Evolutionary conservation across 2,797 vertebrate genomes (phyloP).

Genomic region (Picus viridis): DNA sequence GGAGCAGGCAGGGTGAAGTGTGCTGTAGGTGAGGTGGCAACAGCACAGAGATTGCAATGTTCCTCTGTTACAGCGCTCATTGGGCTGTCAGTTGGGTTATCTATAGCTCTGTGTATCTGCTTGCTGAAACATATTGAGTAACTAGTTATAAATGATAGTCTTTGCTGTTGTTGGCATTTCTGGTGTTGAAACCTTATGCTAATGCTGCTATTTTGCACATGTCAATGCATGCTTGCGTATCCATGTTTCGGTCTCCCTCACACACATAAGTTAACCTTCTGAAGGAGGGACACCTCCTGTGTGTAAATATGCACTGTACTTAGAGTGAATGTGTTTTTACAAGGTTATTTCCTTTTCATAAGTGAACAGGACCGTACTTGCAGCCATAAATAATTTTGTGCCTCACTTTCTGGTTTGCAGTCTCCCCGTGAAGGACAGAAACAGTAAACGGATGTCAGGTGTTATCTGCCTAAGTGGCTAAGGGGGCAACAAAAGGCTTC

Average conservation of each 20-base stretch:
- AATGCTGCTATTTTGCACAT: not conserved
- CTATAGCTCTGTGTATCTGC: not conserved
- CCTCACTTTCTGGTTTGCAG: not conserved
- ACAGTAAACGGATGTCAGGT: not conserved
- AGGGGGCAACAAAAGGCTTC: not conserved
- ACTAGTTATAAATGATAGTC: not conserved
- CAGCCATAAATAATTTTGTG: not conserved
- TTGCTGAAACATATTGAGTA: slow-evolving; percentile 19
- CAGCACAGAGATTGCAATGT: not conserved
- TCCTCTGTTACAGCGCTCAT: not conserved
- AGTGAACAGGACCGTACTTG: slow-evolving; percentile 37
- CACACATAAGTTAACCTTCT: not conserved
- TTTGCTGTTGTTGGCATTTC: slow-evolving; percentile 1
- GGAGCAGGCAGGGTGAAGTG: not conserved
- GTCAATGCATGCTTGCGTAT: not conserved
- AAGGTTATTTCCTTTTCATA: slow-evolving; percentile 24
- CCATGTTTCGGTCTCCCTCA: not conserved
- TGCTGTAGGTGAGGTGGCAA: not conserved
- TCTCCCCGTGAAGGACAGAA: not conserved
- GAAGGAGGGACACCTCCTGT: slow-evolving; percentile 29
- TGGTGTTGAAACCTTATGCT: not conserved
- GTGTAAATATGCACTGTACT: slow-evolving; percentile 30
- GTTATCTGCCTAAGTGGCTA: not conserved
- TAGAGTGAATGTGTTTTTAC: slow-evolving; percentile 10
- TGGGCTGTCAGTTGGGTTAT: not conserved